A percentile compares a stretch with the other conserved stretches of the same genome.
Evolutionary conservation across 2,888 invertebrate genomes (phyloP).

Genomic region (Petrolisthes cinctipes): DNA sequence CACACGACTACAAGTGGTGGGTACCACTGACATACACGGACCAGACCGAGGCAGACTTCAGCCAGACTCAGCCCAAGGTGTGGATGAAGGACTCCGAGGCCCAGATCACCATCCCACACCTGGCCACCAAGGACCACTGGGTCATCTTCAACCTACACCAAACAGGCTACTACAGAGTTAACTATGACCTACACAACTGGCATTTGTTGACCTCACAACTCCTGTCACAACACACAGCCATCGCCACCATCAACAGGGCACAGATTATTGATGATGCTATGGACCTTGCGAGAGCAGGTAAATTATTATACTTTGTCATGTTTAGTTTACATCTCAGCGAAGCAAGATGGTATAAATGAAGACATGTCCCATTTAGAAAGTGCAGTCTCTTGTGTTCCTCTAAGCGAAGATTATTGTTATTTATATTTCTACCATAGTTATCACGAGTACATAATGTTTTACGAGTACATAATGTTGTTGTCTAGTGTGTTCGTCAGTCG

Average conservation of each 20-base stretch:
- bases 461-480: no score
- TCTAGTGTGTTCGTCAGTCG: no score
- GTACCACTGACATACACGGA: constrained; percentile 77
- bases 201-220: constrained; percentile 78
- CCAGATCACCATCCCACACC: constrained; percentile 32
- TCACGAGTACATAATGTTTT: no score
- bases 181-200: constrained; percentile 85
- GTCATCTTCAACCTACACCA: constrained; percentile 87
- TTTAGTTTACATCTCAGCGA: background rate
- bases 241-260: constrained; percentile 84
- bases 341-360: no score
- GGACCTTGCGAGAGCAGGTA: constrained; percentile 70
- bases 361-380: no score
- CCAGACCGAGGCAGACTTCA: constrained; percentile 72
- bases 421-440: no score
- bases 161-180: constrained; percentile 75
- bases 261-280: constrained; percentile 85
- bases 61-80: constrained; percentile 72
- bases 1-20: constrained; percentile 74
- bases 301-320: background rate
- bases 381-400: no score
- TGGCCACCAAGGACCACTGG: constrained; percentile 73
- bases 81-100: constrained; percentile 73
- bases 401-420: no score
- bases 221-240: constrained; percentile 76